These are phyloP conservation scores for Pemphigus obesinymphae DNA, from an alignment of 1,140 invertebrate species.

Conservation along the genomic window DNA sequence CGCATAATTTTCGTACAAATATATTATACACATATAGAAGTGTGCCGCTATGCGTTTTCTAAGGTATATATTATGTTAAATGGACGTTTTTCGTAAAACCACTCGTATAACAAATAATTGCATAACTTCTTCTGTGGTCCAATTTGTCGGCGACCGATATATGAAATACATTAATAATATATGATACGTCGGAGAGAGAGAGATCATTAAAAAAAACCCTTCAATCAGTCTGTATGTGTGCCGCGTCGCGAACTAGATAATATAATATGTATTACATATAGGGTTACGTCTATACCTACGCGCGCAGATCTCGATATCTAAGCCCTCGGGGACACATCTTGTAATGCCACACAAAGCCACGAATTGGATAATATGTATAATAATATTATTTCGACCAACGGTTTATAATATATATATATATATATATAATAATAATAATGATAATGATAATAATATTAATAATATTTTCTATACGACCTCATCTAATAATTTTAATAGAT, in stretches of 20 bases:
- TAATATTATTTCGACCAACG: background rate
- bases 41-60: background rate
- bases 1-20: background rate
- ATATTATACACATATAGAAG: background rate
- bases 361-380: background rate
- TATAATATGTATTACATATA: background rate
- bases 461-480: background rate
- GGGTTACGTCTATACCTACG: background rate
- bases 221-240: background rate
- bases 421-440: no score
- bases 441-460: no score
- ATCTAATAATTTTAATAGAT: background rate
- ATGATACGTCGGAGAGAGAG: background rate
- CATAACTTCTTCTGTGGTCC: background rate
- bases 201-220: background rate
- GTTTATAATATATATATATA: no score
- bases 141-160: background rate
- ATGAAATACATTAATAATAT: background rate
- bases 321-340: background rate
- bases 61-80: background rate
- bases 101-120: background rate
- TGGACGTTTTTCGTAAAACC: background rate
- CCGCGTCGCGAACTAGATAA: background rate
- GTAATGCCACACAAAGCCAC: background rate
- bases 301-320: background rate